Base-by-base conservation (phyloP, 2,113 vertebrate genomes). In the Hippopotamus amphibius region DNA sequence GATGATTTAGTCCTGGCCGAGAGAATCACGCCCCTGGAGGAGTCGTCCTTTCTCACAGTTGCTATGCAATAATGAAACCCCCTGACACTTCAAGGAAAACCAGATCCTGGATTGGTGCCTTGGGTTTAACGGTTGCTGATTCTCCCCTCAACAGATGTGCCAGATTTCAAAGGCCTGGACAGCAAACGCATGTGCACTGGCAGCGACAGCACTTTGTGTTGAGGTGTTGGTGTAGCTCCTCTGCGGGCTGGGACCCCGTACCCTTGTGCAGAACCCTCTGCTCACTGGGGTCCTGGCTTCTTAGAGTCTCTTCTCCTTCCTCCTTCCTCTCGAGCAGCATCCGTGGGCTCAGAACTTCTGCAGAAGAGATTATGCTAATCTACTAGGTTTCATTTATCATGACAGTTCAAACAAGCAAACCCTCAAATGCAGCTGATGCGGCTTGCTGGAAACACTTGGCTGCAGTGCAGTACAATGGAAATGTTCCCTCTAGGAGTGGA, bases 361-460 rank as follows among this genome's bases (percentile, higher is more conserved):
- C 82, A 30, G 48, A 79, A 74, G 86, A 72, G 50, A 81, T 81
- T 57, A 50, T 2, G 43, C 68, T 71, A 61, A 88, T 71, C 74
- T 16, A n/a, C 76, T 37, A 50, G 74, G 46, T 89, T 79, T 95
- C 66, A 6, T 48, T 68, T 85, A 69, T 85, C 48, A 19, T 24
- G 68, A 71, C 63, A 66, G 83, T 77, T 92, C 91, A 86, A 63
- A 90, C 57, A n/a, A 71, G 5, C 72, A 86, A 88, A 50, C 24
- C 77, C 88, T 21, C 22, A 41, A 24, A 1, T 4, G 61, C 81
- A 79, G 57, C 48, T 3, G 46, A 15, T 50, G 48, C 26, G 41
- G 85, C 72, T 82, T 68, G 92, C 88, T 79, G 91, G 88, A 76
- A 80, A 84, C 48, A 37, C 37, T 94, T 88, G 97, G 92, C 94